Percentiles rank a stretch among this genome's conserved stretches.
Evolutionary conservation across 2,797 vertebrate genomes (phyloP).

Genomic region (Chaetodon trifasciatus): DNA sequence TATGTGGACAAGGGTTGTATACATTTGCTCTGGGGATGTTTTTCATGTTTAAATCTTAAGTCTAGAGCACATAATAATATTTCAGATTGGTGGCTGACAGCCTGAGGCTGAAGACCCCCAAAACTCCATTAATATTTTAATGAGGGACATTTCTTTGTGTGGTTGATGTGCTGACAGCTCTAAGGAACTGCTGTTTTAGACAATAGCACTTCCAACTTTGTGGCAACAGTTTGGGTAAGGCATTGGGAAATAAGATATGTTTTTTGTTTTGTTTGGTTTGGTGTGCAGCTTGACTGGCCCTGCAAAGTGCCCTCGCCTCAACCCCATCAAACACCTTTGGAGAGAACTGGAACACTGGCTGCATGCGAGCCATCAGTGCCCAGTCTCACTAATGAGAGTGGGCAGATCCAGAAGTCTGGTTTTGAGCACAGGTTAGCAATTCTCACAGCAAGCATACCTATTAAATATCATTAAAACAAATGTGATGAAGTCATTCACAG

Average conservation of each 20-base stretch:
- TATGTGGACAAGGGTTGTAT: neutral
- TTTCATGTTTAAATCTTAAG: neutral
- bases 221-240: no score
- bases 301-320: neutral
- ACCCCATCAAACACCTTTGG: neutral
- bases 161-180: neutral
- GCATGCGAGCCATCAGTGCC: neutral
- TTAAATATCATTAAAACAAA: neutral
- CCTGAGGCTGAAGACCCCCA: neutral
- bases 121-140: neutral
- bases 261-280: neutral
- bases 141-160: neutral
- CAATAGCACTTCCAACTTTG: no score
- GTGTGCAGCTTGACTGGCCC: neutral
- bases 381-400: neutral
- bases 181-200: neutral
- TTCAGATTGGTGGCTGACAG: neutral
- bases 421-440: neutral
- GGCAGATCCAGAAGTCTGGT: neutral
- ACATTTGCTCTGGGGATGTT: neutral
- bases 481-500: no score
- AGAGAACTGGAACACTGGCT: neutral
- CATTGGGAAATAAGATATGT: no score
- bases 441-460: neutral
- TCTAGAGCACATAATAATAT: neutral